These are phyloP conservation scores for Neodiprion pinetum DNA, from an alignment of 1,140 invertebrate genomes.

Conservation along the genomic window DNA sequence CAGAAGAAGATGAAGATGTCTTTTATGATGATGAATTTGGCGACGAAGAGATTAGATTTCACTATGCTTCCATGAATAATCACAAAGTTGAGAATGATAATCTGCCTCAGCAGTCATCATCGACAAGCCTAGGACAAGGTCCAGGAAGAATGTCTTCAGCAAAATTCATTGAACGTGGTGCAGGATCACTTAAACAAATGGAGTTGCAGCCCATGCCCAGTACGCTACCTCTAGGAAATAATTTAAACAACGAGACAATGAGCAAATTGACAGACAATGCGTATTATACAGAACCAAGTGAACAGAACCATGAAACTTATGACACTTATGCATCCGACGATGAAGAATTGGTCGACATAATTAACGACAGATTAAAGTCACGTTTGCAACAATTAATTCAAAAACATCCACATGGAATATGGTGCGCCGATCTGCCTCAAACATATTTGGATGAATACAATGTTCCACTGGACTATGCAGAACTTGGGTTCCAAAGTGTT, in stretches of 20 bases:
- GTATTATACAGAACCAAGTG: not conserved
- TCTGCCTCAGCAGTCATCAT: not conserved
- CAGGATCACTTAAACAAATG: too few relatives aligned
- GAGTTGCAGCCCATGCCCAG: not conserved
- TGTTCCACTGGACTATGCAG: slow-evolving; percentile 42
- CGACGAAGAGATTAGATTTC: not conserved
- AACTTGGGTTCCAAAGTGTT: slow-evolving; percentile 49
- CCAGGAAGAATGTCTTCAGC: not conserved
- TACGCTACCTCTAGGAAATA: not conserved
- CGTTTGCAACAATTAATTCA: slow-evolving; percentile 47
- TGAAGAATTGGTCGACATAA: slow-evolving; percentile 8
- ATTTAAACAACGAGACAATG: not conserved
- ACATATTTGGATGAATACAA: slow-evolving; percentile 45
- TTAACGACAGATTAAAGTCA: slow-evolving; percentile 36
- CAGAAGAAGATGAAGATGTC: not conserved
- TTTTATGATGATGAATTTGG: not conserved
- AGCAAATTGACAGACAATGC: not conserved
- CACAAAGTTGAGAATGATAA: too few relatives aligned
- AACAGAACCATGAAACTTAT: not conserved
- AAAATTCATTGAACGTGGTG: not conserved
- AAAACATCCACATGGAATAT: slow-evolving; percentile 50
- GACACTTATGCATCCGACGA: not conserved
- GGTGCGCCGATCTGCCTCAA: slow-evolving; percentile 48
- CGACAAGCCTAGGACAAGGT: not conserved
- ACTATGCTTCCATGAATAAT: too few relatives aligned